A percentile compares a stretch with the other conserved stretches of the same genome.
Conservation (phyloP, 1,140 invertebrate species). For the Habropoda laboriosa region DNA sequence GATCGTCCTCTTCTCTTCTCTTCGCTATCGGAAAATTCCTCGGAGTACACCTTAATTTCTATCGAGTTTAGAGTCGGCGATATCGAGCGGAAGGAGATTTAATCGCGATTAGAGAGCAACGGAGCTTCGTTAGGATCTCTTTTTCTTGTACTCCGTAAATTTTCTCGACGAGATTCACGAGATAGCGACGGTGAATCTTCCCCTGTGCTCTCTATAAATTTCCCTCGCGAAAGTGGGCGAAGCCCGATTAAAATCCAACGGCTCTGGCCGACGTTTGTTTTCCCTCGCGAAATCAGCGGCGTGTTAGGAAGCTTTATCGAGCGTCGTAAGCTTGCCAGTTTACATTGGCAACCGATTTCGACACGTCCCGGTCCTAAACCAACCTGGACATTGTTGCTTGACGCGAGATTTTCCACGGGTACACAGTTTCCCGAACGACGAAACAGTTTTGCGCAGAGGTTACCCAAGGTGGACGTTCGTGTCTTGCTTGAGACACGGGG, state of each 20-base stretch:
- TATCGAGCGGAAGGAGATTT: neutral
- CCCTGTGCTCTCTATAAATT: neutral
- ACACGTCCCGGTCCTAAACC: constrained; percentile 64
- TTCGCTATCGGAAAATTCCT: neutral
- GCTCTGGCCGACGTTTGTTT: constrained; percentile 46
- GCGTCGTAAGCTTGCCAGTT: constrained; percentile 48
- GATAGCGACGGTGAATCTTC: neutral
- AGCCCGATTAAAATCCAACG: constrained; percentile 10
- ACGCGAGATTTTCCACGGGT: constrained; percentile 11
- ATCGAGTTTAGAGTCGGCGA: too few species aligned
- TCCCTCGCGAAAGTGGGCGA: neutral
- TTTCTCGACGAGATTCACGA: neutral
- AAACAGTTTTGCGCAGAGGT: constrained; percentile 1
- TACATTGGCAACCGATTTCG: constrained; percentile 61
- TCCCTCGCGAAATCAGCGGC: constrained; percentile 47
- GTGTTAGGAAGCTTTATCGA: constrained; percentile 53
- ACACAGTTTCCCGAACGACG: constrained; percentile 36
- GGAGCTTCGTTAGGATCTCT: neutral
- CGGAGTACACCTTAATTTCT: neutral
- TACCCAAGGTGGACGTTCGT: neutral
- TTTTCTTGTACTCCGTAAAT: neutral
- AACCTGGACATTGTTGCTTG: constrained; percentile 43
- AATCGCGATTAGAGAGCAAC: neutral
- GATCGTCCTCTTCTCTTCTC: neutral
- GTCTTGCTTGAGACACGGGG: too few species aligned